These are phyloP conservation scores for Brachyopa scutellaris DNA, from an alignment of 2,888 invertebrate genomes.

Conservation along the genomic window DNA sequence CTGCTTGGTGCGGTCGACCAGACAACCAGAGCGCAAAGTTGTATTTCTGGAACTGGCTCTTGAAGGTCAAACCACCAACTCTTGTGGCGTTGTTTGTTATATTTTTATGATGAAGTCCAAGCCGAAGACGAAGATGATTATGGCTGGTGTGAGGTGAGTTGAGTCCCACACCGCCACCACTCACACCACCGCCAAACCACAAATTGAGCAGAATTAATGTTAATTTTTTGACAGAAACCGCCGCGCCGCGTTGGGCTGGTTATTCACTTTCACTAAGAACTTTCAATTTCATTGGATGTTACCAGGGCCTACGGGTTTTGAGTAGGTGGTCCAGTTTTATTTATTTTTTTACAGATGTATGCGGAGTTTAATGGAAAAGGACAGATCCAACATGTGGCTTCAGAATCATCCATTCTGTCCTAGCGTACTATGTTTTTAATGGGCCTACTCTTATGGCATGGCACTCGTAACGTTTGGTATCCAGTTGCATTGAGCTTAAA, in stretches of 20 bases:
- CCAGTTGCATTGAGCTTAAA: too few species aligned
- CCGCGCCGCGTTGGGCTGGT: background rate
- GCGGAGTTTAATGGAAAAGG: too few species aligned
- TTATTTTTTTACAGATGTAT: background rate
- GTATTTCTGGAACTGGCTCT: constrained; percentile 68
- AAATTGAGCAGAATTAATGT: background rate
- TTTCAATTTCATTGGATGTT: constrained; percentile 7
- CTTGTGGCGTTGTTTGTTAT: constrained; percentile 30
- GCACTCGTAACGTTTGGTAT: too few species aligned
- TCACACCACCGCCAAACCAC: too few species aligned
- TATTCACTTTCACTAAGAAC: constrained; percentile 35
- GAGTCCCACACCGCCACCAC: too few species aligned
- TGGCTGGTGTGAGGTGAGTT: constrained; percentile 29
- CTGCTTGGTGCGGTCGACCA: constrained; percentile 59
- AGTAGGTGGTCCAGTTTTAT: background rate
- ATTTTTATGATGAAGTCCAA: constrained; percentile 45
- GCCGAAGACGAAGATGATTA: constrained; percentile 45
- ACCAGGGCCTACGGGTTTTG: too few species aligned
- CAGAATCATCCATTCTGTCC: too few species aligned
- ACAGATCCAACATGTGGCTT: too few species aligned
- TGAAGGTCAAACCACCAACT: constrained; percentile 71
- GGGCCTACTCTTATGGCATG: too few species aligned
- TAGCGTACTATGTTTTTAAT: too few species aligned
- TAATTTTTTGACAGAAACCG: constrained; percentile 14
- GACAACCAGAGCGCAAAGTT: constrained; percentile 41